Evolutionary conservation across 1,140 invertebrate species (phyloP), one percentile per base, ranked within the genome.

Genomic region (Thaumetopoea pityocampa): DNA sequence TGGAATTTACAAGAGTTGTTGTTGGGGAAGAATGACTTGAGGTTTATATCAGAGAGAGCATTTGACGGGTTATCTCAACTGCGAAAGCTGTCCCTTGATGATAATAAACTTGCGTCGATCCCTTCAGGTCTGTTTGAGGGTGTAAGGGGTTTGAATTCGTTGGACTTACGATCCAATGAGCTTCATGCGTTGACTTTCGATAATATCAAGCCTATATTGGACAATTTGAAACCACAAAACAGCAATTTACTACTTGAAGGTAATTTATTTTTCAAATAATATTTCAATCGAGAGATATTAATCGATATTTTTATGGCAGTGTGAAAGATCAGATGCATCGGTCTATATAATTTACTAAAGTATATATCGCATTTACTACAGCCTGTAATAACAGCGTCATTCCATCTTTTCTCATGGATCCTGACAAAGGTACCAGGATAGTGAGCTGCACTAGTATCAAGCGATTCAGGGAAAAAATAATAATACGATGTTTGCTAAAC

Each of bases 181-280:
- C 86, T 95, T 42, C 87, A 89, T 55, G 92, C 91, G n/a, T 85
- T 95, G 60, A 91, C 90, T 46, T 89, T 89, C 64, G 89, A 91
- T 34, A 91, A 90, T 37, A 85, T 93, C 38, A 87, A 87, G 44
- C 92, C 92, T 12, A 89, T 94, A 68, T 84, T 92, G 56, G 88
- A 89, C 56, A 93, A 93, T 77, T 87, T 94, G 63, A 91, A 91
- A 72, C 91, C 91, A 56, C 83, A 69, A 30, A 88, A 88, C 47
- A 91, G 92, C 63, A 88, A 90, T 83, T 88, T 95, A 64, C 88
- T 90, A 58, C 68, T 94, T 27, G 89, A 91, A 87, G 91, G 93
- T 95, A 79, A 92, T 90, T n/a, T n/a, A 56, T 70, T 69, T 55
- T 73, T 69, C 77, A 67, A 65, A 71, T 71, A 69, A 74, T 67